Base-by-base conservation (phyloP, 1,140 invertebrate species). In the Zaprionus inermis region DNA sequence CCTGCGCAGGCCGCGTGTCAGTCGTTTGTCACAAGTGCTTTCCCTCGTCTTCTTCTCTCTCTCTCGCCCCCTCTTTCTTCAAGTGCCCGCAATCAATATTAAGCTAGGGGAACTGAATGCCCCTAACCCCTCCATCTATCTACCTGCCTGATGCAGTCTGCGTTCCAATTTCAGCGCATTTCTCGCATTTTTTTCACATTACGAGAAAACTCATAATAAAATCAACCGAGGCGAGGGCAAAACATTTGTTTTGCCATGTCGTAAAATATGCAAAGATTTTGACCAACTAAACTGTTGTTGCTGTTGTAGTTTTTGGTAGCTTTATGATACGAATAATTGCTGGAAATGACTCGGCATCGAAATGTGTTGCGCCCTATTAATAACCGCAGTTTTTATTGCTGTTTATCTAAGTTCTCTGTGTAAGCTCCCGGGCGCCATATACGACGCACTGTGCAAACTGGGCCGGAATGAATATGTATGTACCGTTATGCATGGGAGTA, bases 171-270 rank as follows among this genome's bases (percentile, higher is more conserved):
- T 88, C 77, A 32, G 72, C 73, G 80, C 83, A 88, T 88, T 83
- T 76, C 83, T 88, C 46, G 67, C 69, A 89, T 88, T 88, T 89
- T 88, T 86, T 56, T 70, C 63, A 60, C 72, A 88, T 88, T 79
- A 71, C 73, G 83, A 72, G 67, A 73, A 83, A 72, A 88, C 70
- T 79, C 73, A 70, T 83, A 89, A 89, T 88, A 83, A 89, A 89
- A 80, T 34, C 75, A 88, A 80, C 58, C 83, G 69, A 71, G 70
- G 54, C 83, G 77, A 78, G 67, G 46, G 79, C 68, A 80, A 83
- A 83, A 89, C 83, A 88, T 88, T 88, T 88, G 83, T 88, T 88
- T 80, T 86, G 81, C 83, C 84, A 78, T 88, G 84, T 88, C 83
- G 83, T 88, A 83, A 86, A 88, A 83, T 89, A 77, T 79, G 83